Evolutionary conservation across 2,113 vertebrate genomes (phyloP).

Genomic region (Polyodon spathula): DNA sequence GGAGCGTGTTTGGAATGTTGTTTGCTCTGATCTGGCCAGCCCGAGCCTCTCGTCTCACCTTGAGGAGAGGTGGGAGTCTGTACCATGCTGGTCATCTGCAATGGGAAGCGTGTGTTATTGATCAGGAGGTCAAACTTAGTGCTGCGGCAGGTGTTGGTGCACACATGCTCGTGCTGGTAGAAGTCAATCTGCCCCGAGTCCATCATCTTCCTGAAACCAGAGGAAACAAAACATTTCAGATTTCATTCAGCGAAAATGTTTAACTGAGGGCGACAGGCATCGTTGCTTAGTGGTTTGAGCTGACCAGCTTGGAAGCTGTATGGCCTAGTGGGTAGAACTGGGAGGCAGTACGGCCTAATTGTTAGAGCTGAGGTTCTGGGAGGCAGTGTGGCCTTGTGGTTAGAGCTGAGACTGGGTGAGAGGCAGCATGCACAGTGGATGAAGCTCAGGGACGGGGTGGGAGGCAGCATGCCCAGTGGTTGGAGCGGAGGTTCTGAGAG

Average conservation of each 20-base stretch:
- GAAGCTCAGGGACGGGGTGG: too few species aligned
- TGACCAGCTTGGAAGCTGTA: too few species aligned
- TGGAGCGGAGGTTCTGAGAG: too few species aligned
- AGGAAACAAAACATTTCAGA: slow-evolving; percentile 9
- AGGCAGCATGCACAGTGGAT: too few species aligned
- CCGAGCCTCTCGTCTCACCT: slow-evolving; percentile 54
- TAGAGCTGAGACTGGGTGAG: too few species aligned
- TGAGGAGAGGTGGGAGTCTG: slow-evolving; percentile 65
- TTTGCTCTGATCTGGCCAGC: too few species aligned
- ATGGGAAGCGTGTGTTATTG: slow-evolving; percentile 71
- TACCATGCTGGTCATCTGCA: slow-evolving; percentile 68
- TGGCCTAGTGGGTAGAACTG: too few species aligned
- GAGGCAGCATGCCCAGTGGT: too few species aligned
- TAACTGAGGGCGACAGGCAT: slow-evolving; percentile 9
- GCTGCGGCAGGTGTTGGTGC: slow-evolving; percentile 91
- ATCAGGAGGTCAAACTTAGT: slow-evolving; percentile 88
- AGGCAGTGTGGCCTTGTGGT: too few species aligned
- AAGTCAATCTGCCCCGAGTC: slow-evolving; percentile 92
- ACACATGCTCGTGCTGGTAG: slow-evolving; percentile 85
- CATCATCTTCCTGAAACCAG: slow-evolving; percentile 83
- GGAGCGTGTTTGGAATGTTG: too few species aligned
- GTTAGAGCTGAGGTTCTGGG: too few species aligned
- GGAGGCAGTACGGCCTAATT: too few species aligned
- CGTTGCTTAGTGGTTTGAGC: slow-evolving; percentile 22
- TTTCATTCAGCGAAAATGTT: slow-evolving; percentile 14